Percentiles rank a stretch among this genome's conserved stretches.
phyloP scores from a whole-genome alignment of 2,888 invertebrate species.

The Oscheius sp. region DNA sequence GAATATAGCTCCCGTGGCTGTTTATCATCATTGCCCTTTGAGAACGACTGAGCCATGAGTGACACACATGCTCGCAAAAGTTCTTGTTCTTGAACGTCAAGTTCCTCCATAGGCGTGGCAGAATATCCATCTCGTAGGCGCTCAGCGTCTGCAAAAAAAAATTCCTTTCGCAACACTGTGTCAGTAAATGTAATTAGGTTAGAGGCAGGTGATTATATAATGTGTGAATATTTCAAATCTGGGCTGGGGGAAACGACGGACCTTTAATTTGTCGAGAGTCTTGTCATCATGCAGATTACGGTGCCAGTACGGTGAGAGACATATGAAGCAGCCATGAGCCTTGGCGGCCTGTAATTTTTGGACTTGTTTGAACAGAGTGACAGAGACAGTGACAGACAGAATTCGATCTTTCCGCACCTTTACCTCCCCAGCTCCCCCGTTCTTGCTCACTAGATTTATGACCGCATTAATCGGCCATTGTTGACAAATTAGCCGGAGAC shows the following conservation, averaged over 20 bases:
- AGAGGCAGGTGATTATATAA: neutral
- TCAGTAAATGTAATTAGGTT: neutral
- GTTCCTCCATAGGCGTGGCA: constrained; percentile 50
- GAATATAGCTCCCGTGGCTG: constrained; percentile 26
- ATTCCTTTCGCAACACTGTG: neutral
- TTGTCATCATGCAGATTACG: constrained; percentile 40
- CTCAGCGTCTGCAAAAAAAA: constrained; percentile 35
- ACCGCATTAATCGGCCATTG: neutral
- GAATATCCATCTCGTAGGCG: constrained; percentile 54
- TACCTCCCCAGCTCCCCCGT: neutral
- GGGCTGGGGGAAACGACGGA: neutral
- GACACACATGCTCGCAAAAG: constrained; percentile 66
- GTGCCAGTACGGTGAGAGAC: constrained; percentile 40
- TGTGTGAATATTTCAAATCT: neutral
- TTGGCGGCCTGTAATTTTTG: constrained; percentile 19
- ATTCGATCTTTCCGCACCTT: neutral
- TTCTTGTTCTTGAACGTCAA: constrained; percentile 48
- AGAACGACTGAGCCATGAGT: constrained; percentile 47
- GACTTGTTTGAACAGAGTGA: neutral
- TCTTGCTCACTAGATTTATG: constrained; percentile 6
- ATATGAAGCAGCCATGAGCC: constrained; percentile 35
- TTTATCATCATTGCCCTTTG: constrained; percentile 33
- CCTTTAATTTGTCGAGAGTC: constrained; percentile 35
- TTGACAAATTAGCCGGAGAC: too few relatives aligned
- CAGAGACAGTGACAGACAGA: neutral